A percentile compares a stretch with the other conserved stretches of the same genome.
These are phyloP conservation scores for Rhodinocichla rosea DNA, from an alignment of 2,113 vertebrate species.

Conservation along the genomic window DNA sequence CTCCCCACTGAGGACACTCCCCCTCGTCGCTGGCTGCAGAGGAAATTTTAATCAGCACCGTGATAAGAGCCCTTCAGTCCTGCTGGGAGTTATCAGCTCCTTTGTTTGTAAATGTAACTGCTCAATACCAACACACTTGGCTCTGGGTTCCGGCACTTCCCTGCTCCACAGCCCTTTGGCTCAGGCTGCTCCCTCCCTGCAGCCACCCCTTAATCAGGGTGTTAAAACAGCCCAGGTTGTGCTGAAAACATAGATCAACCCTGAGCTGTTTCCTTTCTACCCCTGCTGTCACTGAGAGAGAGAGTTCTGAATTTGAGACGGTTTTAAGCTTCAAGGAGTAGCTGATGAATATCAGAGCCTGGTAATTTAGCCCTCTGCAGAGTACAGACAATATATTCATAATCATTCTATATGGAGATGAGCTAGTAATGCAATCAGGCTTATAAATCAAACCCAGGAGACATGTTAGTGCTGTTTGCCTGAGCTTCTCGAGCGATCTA, in stretches of 20 bases:
- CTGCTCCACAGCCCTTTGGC: neutral
- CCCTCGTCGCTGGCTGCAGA: neutral
- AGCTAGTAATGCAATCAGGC: neutral
- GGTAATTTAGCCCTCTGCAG: slow-evolving; percentile 10
- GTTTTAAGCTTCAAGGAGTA: neutral
- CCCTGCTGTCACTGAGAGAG: neutral
- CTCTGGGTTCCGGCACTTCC: neutral
- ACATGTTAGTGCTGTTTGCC: neutral
- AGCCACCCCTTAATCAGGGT: rapidly evolving
- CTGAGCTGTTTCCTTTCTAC: neutral
- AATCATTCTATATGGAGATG: slow-evolving; percentile 39
- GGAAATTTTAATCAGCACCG: neutral
- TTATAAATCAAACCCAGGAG: slow-evolving; percentile 43
- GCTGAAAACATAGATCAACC: neutral
- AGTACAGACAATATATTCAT: slow-evolving; percentile 1
- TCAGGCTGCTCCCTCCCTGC: neutral
- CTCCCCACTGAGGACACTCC: neutral
- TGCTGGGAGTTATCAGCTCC: slow-evolving; percentile 10
- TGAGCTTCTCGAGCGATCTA: neutral
- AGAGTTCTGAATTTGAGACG: neutral
- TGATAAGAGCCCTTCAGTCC: neutral
- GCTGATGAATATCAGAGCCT: neutral
- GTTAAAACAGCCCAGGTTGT: neutral
- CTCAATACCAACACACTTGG: neutral
- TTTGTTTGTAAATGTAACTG: slow-evolving; percentile 35